Conservation (phyloP, 2,113 vertebrate genomes). For the Balaeniceps rex region DNA sequence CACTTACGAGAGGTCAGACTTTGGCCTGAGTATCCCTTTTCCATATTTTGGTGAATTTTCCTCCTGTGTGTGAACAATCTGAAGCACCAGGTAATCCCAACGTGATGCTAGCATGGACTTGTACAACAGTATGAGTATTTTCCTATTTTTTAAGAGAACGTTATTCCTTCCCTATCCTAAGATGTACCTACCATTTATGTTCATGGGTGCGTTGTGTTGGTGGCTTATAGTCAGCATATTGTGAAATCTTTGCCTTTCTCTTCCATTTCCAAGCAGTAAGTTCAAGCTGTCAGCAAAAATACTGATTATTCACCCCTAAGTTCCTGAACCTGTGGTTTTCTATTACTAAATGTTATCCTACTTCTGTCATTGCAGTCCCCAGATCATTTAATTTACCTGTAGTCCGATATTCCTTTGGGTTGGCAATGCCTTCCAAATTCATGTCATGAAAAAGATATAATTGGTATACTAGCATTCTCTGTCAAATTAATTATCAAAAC, state of each 20-base stretch:
- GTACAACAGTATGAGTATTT: not conserved
- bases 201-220: not conserved
- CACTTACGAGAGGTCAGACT: not conserved
- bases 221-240: not conserved
- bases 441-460: not conserved
- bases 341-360: not conserved
- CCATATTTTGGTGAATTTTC: not conserved
- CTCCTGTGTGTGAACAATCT: not conserved
- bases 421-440: not conserved
- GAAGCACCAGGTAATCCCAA: not conserved
- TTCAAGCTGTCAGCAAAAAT: not conserved
- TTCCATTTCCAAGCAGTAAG: not conserved
- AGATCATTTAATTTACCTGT: not conserved
- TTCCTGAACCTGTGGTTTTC: not conserved
- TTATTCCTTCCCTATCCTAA: not conserved
- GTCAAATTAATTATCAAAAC: constrained; percentile 44
- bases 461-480: not conserved
- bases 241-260: not conserved
- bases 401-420: not conserved
- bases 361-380: not conserved
- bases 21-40: not conserved
- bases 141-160: not conserved
- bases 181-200: not conserved
- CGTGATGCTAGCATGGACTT: not conserved
- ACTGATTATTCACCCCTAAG: not conserved